A percentile compares a stretch with the other conserved stretches of the same genome.
Conservation (phyloP, 2,113 vertebrate genomes). For the Camelus dromedarius region DNA sequence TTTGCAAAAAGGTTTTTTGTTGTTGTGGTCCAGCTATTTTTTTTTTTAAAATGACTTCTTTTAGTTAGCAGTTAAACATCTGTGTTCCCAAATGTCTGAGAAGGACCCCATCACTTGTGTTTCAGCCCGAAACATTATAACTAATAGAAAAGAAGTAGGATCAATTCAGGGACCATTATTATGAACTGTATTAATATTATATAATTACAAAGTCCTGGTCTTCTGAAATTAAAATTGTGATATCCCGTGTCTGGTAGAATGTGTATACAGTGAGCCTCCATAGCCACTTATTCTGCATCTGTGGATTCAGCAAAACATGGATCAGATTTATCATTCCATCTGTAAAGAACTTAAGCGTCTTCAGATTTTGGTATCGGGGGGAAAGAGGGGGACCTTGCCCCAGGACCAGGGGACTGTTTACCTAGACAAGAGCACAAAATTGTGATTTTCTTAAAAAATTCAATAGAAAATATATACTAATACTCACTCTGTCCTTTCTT, state of each 20-base stretch:
- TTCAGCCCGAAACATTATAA: background rate
- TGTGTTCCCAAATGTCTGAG: conserved; percentile 39
- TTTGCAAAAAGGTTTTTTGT: background rate
- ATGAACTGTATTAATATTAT: background rate
- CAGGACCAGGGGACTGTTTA: background rate
- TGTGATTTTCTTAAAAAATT: background rate
- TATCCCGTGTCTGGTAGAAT: background rate
- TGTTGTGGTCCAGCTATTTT: background rate
- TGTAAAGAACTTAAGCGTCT: background rate
- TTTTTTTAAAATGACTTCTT: background rate
- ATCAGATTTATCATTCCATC: background rate
- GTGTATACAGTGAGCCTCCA: background rate
- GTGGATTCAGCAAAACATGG: background rate
- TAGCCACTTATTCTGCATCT: background rate
- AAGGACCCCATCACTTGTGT: background rate
- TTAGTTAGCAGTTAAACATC: conserved; percentile 23
- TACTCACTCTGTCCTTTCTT: background rate
- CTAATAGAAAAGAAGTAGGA: background rate
- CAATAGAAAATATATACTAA: background rate
- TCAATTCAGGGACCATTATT: background rate
- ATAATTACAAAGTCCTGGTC: background rate
- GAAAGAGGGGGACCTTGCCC: background rate
- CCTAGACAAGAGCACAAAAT: background rate
- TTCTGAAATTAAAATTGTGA: background rate
- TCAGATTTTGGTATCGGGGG: background rate